A percentile compares a stretch with the other conserved stretches of the same genome.
These are phyloP conservation scores for Platycheirus rosarum DNA, from an alignment of 2,888 invertebrate genomes.

Conservation along the genomic window DNA sequence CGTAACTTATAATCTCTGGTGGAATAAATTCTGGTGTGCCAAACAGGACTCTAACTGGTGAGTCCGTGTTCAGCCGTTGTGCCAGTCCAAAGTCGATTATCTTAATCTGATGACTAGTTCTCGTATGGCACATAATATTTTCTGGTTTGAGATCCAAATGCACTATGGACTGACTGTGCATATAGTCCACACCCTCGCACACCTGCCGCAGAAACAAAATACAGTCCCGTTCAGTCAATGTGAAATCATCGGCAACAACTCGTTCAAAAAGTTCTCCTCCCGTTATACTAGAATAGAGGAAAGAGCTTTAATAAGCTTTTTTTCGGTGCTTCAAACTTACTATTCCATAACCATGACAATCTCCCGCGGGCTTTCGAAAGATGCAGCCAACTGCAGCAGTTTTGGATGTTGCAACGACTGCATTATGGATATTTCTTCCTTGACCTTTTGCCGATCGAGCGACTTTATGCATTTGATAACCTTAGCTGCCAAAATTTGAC, in stretches of 20 bases:
- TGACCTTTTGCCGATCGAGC: conserved; percentile 89
- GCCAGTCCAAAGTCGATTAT: conserved; percentile 97
- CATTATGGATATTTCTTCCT: conserved; percentile 94
- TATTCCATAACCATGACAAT: conserved; percentile 95
- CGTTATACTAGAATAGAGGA: conserved; percentile 87
- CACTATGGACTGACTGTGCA: conserved; percentile 92
- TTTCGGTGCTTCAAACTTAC: conserved; percentile 85
- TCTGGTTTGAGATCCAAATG: conserved; percentile 98
- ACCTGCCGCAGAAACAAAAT: conserved; percentile 95
- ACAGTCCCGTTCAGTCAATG: conserved; percentile 93
- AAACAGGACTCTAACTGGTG: conserved; percentile 89
- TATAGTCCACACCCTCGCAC: conserved; percentile 94
- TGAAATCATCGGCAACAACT: conserved; percentile 95
- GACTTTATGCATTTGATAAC: conserved; percentile 89
- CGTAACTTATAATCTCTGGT: conserved; percentile 95
- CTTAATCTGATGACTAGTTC: conserved; percentile 93
- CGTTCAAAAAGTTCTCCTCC: conserved; percentile 97
- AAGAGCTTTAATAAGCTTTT: not conserved
- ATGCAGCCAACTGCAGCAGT: conserved; percentile 91
- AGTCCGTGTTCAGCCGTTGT: conserved; percentile 87
- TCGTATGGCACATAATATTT: conserved; percentile 95
- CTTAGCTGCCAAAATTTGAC: conserved; percentile 91
- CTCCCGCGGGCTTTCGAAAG: conserved; percentile 89
- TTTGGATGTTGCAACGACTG: conserved; percentile 92
- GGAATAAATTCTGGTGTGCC: conserved; percentile 97